Evolutionary conservation across 2,113 vertebrate genomes (phyloP), one percentile per base, ranked within the genome.

Genomic region (Crocuta crocuta): DNA sequence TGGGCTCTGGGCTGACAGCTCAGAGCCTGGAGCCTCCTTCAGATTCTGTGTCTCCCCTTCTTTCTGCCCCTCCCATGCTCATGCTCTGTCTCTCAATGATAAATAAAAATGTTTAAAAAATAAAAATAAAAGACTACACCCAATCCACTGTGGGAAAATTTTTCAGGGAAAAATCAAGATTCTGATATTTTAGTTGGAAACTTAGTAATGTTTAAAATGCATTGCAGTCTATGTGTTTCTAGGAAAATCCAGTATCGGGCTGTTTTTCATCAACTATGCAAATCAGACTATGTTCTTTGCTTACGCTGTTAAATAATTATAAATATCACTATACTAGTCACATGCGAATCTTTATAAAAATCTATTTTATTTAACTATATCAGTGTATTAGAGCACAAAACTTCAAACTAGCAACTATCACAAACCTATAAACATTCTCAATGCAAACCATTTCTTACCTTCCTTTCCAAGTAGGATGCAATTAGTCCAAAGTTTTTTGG

Each of bases 401-500:
- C 73, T 76, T 73, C 68, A 68, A 96, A 95, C 63, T 68, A 91
- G 45, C 16, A 71, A 55, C 3, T 31, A 78, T 35, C 26, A 92
- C n/a, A 97, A 97, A 83, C 23, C 28, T 95, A 92, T 65, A 73
- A 88, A 95, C 33, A 90, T 35, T 95, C n/a, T 82, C 45, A 95
- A 33, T 53, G n/a, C 10, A 83, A 97, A 88, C 10, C 33, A 92
- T 94, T 79, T 92, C 99, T 99, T 98, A 99, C 99, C 99, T 99
- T 99, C 98, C 99, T 99, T 98, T 99, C 99, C 90, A 99, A 98
- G 98, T 99, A 99, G 31, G 99, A 99, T 95, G 99, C 99, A 98
- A 99, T 99, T 80, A 99, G 98, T 97, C 99, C 99, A 98, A 99
- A 99, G 98, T 99, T 99, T 99, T 99, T 99, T 89, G 99, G 99